Percentiles rank a stretch among this genome's conserved stretches.
These are phyloP conservation scores for Brachionus rotundiformis DNA, from an alignment of 1,140 invertebrate genomes.

Conservation along the genomic window DNA sequence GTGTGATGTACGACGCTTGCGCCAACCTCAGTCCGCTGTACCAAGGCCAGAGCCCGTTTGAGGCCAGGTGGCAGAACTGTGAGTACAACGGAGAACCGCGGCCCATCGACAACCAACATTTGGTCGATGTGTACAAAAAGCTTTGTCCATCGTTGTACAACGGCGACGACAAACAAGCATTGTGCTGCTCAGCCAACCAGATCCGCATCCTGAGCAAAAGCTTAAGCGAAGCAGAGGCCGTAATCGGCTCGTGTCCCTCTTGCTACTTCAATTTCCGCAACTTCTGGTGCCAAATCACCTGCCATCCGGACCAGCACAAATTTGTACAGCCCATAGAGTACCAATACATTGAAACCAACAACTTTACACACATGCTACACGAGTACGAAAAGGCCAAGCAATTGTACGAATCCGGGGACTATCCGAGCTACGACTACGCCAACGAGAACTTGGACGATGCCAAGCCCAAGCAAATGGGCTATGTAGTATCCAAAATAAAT, in stretches of 20 bases:
- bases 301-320: constrained; percentile 17
- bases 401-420: not conserved
- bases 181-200: constrained; percentile 26
- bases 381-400: not conserved
- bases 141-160: constrained; percentile 14
- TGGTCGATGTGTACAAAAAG: not conserved
- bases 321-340: constrained; percentile 6
- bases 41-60: not conserved
- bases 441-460: not conserved
- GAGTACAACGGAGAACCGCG: constrained; percentile 2
- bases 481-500: constrained; percentile 30
- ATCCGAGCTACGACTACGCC: not conserved
- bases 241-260: constrained; percentile 42
- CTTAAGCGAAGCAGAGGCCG: constrained; percentile 4
- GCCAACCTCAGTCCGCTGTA: not conserved
- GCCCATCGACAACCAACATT: not conserved
- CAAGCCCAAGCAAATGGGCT: not conserved
- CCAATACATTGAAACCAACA: not conserved
- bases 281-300: constrained; percentile 45
- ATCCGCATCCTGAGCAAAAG: not conserved
- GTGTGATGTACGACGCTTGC: constrained; percentile 35
- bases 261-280: constrained; percentile 48
- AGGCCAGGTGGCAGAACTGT: constrained; percentile 42
- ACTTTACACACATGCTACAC: not conserved
- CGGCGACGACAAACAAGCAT: not conserved